Conservation (phyloP, 2,113 vertebrate genomes). For the Periophthalmus modestus region DNA sequence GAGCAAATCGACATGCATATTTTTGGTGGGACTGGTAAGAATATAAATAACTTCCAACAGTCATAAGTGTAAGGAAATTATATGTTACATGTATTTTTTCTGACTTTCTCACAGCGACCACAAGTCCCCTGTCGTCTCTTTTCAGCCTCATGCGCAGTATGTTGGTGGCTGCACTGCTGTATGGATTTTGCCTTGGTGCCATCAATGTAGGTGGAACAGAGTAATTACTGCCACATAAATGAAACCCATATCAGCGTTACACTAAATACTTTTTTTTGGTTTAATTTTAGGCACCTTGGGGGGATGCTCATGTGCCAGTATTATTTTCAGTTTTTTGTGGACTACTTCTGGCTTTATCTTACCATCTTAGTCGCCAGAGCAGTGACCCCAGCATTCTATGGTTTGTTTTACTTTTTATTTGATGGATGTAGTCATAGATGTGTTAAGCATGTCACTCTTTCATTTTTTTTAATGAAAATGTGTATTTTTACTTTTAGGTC, state of each 20-base stretch:
- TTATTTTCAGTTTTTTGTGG: constrained; percentile 91
- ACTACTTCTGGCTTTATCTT: constrained; percentile 86
- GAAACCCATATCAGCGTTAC: background rate
- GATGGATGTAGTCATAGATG: background rate
- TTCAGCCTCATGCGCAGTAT: constrained; percentile 87
- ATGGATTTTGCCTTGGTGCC: constrained; percentile 88
- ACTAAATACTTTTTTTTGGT: background rate
- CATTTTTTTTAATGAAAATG: background rate
- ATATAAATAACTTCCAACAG: background rate
- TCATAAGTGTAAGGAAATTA: background rate
- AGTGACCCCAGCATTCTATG: constrained; percentile 88
- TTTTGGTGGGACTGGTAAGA: constrained; percentile 88
- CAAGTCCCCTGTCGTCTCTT: constrained; percentile 87
- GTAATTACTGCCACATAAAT: background rate
- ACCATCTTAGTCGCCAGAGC: constrained; percentile 91
- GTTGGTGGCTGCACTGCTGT: constrained; percentile 83
- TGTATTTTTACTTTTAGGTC: constrained; percentile 72
- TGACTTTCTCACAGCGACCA: constrained; percentile 78
- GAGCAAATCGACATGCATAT: constrained; percentile 92
- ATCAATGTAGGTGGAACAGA: constrained; percentile 79
- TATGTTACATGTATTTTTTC: background rate
- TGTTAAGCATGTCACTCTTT: background rate
- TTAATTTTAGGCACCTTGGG: constrained; percentile 81
- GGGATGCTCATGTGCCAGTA: constrained; percentile 88
- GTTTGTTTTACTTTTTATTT: constrained; percentile 58